Base-by-base conservation (phyloP, 1,140 invertebrate species). In the Brachionus manjavacas region DNA sequence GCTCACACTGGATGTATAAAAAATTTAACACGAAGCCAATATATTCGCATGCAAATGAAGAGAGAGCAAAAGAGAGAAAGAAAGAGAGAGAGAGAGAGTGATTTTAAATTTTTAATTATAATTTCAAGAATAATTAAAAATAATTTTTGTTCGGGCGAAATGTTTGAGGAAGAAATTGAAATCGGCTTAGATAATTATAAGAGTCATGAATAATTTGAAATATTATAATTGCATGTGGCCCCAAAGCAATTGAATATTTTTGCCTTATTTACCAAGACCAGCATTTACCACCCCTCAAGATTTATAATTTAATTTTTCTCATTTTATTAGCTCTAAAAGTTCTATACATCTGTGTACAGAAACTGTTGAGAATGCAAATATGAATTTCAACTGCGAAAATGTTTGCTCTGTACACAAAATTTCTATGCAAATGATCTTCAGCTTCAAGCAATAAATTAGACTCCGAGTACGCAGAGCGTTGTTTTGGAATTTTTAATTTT, bases 81-180 rank as follows among this genome's bases (percentile, higher is more conserved):
- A 31, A 25, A 68, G n/a, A n/a, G n/a, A n/a, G n/a, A n/a, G 25
- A 68, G 31, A 68, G 31, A 68, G 31, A 68, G 25, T n/a, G 20
- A 68, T 68, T 68, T 68, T 3, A 35, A 68, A 68, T 23, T 72
- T 41, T 72, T 39, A 72, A 72, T 72, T 72, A 72, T 72, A 72
- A 72, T 72, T 72, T 72, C 20, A 43, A 72, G 68, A 72, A 72
- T 72, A 72, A 72, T 41, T 35, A 41, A 72, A 72, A 16, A 72
- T 23, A 60, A 60, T 60, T 60, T 60, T 20, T 60, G 16, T 60
- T 20, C 52, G 4, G 52, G 52, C 52, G 8, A 60, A 60, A 20
- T 60, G 52, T 60, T 60, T 20, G 9, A 60, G 52, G 52, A 60
- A 60, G 52, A 60, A 60, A 60, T 60, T 60, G 52, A 0, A 20